Evolutionary conservation across 2,797 vertebrate genomes (phyloP).

Genomic region (Liasis olivaceus): DNA sequence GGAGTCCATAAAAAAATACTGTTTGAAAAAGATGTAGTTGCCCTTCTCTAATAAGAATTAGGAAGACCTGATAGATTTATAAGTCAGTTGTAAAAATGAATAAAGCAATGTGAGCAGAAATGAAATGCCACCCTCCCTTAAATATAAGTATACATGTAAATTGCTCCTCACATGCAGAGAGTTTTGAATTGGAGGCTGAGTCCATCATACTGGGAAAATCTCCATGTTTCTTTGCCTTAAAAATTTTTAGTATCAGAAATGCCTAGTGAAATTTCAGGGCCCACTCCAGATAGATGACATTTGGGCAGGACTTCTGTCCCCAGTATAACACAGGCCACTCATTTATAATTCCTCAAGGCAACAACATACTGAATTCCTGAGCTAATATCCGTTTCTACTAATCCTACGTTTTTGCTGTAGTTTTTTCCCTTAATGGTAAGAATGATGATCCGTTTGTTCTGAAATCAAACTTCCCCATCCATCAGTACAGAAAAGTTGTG

Average conservation of each 20-base stretch:
- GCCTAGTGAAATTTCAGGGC: not conserved
- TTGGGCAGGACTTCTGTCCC: too few relatives aligned
- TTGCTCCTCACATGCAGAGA: too few relatives aligned
- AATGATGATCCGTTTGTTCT: not conserved
- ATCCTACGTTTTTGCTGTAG: not conserved
- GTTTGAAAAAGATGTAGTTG: not conserved
- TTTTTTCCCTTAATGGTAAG: not conserved
- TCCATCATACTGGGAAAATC: not conserved
- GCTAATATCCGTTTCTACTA: not conserved
- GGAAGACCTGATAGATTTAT: not conserved
- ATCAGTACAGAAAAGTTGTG: not conserved
- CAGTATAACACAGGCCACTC: not conserved
- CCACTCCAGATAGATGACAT: not conserved
- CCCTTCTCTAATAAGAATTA: not conserved
- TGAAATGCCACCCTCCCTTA: not conserved
- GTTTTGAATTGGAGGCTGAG: not conserved
- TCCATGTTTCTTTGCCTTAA: not conserved
- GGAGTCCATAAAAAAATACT: not conserved
- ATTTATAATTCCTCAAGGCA: not conserved
- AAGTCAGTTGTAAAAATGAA: not conserved
- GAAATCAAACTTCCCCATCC: not conserved
- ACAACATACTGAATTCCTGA: not conserved
- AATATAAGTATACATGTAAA: not conserved
- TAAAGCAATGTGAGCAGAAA: not conserved
- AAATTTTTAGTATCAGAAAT: not conserved